Percentiles rank a stretch among this genome's conserved stretches.
Evolutionary conservation across 2,797 vertebrate genomes (phyloP).

Genomic region (Cuculus canorus): DNA sequence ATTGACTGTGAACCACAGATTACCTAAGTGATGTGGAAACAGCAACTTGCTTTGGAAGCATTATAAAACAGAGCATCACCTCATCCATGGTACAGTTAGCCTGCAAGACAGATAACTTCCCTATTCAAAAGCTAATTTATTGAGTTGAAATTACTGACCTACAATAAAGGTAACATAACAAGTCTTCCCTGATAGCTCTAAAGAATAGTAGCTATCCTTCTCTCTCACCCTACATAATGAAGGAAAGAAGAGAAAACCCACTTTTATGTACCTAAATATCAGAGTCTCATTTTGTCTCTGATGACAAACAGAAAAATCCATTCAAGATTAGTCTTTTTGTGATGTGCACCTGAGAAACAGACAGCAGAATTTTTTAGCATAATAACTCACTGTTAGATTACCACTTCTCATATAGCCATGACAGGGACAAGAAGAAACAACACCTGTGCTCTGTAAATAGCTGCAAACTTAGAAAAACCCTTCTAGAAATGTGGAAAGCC

Average conservation of each 20-base stretch:
- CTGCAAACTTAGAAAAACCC: not conserved
- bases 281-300: not conserved
- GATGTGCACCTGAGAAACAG: constrained; percentile 13
- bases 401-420: not conserved
- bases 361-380: constrained; percentile 30
- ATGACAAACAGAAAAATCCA: constrained; percentile 18
- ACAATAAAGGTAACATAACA: not conserved
- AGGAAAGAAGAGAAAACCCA: not conserved
- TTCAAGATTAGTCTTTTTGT: constrained; percentile 15
- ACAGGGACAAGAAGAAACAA: not conserved
- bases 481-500: not conserved
- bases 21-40: not conserved
- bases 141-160: not conserved
- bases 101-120: not conserved
- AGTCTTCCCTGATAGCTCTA: not conserved
- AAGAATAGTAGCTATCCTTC: not conserved
- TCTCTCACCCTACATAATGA: not conserved
- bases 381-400: constrained; percentile 36
- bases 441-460: constrained; percentile 28
- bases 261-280: not conserved
- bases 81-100: not conserved
- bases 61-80: not conserved
- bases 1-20: not conserved
- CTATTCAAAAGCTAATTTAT: not conserved
- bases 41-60: not conserved